Conservation (phyloP, 2,797 vertebrate genomes). For the Alouatta caraya region DNA sequence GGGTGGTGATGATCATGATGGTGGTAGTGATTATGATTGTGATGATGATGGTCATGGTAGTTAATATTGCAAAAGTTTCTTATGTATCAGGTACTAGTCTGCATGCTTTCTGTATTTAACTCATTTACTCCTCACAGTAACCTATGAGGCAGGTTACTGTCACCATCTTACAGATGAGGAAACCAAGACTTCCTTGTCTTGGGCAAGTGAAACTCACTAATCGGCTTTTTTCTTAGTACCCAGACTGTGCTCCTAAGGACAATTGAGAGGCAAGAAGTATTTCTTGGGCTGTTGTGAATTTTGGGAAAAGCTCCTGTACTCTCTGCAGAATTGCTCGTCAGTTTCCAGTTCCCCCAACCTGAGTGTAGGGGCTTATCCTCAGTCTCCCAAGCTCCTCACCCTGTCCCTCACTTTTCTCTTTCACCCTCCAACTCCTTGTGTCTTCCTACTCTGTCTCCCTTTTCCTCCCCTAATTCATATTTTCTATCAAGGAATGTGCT, state of each 20-base stretch:
- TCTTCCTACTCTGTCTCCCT: background rate
- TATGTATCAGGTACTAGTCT: background rate
- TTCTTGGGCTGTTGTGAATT: too few relatives aligned
- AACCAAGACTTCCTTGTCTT: background rate
- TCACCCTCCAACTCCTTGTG: background rate
- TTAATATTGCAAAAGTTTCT: background rate
- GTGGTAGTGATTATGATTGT: background rate
- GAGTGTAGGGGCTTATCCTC: too few relatives aligned
- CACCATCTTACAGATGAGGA: too few relatives aligned
- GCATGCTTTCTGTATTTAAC: background rate
- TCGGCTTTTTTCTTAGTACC: background rate
- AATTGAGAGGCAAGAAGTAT: background rate
- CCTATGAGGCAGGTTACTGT: background rate
- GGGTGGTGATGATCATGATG: accelerated
- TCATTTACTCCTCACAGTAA: background rate
- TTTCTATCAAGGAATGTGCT: background rate
- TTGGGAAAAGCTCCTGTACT: background rate
- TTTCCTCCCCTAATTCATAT: too few relatives aligned
- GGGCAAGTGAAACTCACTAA: background rate
- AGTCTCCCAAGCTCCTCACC: background rate
- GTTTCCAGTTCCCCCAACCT: background rate
- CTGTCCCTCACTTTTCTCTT: too few relatives aligned
- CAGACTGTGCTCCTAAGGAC: background rate
- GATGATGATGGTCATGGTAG: background rate
- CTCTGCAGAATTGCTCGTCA: too few relatives aligned